A percentile compares a stretch with the other conserved stretches of the same genome.
Conservation (phyloP, 1,140 invertebrate species). For the Drosophila orosa region DNA sequence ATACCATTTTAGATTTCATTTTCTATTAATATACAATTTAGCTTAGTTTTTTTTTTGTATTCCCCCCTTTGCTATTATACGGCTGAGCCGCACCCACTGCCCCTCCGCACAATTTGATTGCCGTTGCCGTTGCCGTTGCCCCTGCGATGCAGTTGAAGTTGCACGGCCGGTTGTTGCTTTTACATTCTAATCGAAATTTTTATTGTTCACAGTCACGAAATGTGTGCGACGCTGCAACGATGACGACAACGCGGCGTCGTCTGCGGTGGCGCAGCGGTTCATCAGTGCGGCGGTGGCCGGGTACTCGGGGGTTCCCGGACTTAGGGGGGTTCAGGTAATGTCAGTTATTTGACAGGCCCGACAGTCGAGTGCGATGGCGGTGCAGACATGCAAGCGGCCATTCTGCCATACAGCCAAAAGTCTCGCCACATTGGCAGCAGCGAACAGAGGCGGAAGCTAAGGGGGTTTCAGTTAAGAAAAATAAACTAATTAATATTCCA, state of each 20-base stretch:
- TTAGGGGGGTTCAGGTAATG: conserved; percentile 57
- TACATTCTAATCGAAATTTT: conserved; percentile 82
- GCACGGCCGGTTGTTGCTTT: conserved; percentile 64
- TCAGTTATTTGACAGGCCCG: conserved; percentile 78
- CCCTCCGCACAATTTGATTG: conserved; percentile 59
- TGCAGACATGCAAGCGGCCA: conserved; percentile 41
- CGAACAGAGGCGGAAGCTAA: conserved; percentile 15
- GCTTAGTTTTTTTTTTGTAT: conserved; percentile 22
- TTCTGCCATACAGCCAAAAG: conserved; percentile 16
- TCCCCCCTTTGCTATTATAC: conserved; percentile 52
- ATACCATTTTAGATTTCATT: conserved; percentile 70
- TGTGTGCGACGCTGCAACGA: conserved; percentile 60
- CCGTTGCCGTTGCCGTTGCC: conserved; percentile 31
- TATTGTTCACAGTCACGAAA: conserved; percentile 79
- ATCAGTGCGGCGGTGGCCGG: neutral
- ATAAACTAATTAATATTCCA: neutral
- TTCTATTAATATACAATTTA: conserved; percentile 82
- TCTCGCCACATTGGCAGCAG: conserved; percentile 50
- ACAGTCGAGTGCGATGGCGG: conserved; percentile 69
- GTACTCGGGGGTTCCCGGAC: neutral
- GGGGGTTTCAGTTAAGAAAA: neutral
- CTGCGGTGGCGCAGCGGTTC: conserved; percentile 48
- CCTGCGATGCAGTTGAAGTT: conserved; percentile 54
- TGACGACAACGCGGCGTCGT: conserved; percentile 49
- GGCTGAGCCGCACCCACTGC: conserved; percentile 37